Evolutionary conservation across 2,888 invertebrate species (phyloP), one percentile per base, ranked within the genome.

Genomic region (Nemoura dubitans): DNA sequence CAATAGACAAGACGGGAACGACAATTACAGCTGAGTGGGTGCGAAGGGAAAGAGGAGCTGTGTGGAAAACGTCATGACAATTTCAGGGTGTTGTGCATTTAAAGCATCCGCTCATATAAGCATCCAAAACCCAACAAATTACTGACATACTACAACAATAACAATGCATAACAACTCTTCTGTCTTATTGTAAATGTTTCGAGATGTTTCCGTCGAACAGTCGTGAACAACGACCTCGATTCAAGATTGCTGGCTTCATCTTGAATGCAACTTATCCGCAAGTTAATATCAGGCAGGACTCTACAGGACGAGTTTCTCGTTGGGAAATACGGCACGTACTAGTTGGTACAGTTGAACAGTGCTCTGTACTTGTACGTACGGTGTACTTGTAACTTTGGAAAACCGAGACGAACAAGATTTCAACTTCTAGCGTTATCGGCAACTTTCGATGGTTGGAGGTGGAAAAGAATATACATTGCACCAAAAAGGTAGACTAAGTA

Each of bases 101-200:
- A 7, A 14, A 59, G 59, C 10, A 59, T 59, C 59, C 59, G 10
- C 21, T 59, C 59, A 16, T 59, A 59, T 59, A 59, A 21, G 14
- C 59, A 59, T 21, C 59, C 16, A 59, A 59, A 59, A 59, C 59
- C 59, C 21, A 3, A 59, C 59, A 59, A 59, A 59, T 59, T 59
- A 59, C 59, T 21, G 59, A 59, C 59, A 59, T 59, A 59, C 59
- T 59, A 59, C 59, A 59, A 59, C 59, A 59, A 59, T 21, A 59
- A 59, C 59, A 59, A 21, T 59, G 59, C 59, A 59, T 59, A 59
- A 59, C 59, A 59, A 59, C 59, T 59, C 59, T 59, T 59, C 59
- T 21, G 16, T 59, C 59, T 59, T 59, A 59, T 59, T 59, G 59
- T 59, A 59, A 10, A 59, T 21, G 59, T 59, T 59, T 59, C 59